Evolutionary conservation across 2,113 vertebrate genomes (phyloP).

Genomic region (Camelus dromedarius): DNA sequence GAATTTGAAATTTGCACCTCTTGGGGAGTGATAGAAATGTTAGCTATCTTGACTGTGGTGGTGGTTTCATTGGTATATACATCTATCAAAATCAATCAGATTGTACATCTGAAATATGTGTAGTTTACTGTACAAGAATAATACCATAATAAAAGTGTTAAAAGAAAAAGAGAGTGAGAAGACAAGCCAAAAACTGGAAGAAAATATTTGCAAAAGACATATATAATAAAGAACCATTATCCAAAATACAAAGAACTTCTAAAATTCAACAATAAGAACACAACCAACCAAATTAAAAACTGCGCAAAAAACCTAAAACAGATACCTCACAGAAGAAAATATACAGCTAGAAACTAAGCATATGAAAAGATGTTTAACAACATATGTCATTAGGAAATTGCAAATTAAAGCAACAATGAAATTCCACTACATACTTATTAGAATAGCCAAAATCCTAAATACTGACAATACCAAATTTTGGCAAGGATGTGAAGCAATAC

Average conservation of each 20-base stretch:
- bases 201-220: neutral
- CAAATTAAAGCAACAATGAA: neutral
- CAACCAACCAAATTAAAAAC: neutral
- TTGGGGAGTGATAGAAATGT: too few species aligned
- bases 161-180: neutral
- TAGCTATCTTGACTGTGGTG: too few species aligned
- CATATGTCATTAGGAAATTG: neutral
- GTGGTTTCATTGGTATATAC: too few species aligned
- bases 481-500: neutral
- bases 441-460: neutral
- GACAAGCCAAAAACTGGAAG: neutral
- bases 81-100: too few species aligned
- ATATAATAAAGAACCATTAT: neutral
- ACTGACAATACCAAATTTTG: neutral
- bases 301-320: neutral
- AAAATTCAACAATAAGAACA: slow-evolving; percentile 28
- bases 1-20: too few species aligned
- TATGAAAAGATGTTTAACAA: neutral
- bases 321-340: neutral
- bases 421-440: neutral
- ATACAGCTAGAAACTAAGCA: neutral
- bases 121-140: too few species aligned
- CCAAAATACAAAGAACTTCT: neutral
- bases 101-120: too few species aligned
- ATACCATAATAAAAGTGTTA: too few species aligned